A percentile compares a stretch with the other conserved stretches of the same genome.
These are phyloP conservation scores for Drosophila birchii DNA, from an alignment of 2,888 invertebrate genomes.

Conservation along the genomic window DNA sequence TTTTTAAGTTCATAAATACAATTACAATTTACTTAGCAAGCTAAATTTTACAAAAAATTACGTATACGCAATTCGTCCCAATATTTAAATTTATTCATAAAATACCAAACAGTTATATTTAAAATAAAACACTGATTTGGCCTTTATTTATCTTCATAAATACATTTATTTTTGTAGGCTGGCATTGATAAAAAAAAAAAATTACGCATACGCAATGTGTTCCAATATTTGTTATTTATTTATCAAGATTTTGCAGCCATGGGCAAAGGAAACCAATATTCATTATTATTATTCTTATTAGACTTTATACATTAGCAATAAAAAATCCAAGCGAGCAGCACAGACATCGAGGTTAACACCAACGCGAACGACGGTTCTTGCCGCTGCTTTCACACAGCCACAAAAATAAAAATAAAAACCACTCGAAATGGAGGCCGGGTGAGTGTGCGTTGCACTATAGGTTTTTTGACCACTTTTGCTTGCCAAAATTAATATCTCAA, in stretches of 20 bases:
- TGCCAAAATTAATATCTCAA: too few species aligned
- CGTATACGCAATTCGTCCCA: neutral
- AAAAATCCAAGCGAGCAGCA: neutral
- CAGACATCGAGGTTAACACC: conserved; percentile 30
- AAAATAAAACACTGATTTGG: accelerated
- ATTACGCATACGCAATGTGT: neutral
- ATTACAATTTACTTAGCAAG: too few species aligned
- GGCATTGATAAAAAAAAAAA: neutral
- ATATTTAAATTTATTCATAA: neutral
- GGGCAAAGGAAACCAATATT: neutral
- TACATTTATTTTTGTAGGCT: neutral
- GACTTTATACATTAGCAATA: neutral
- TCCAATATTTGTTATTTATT: neutral
- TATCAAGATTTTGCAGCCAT: neutral
- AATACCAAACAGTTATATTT: neutral
- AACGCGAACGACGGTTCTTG: conserved; percentile 51
- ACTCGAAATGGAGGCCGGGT: conserved; percentile 5
- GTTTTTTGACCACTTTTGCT: too few species aligned
- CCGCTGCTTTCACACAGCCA: conserved; percentile 60
- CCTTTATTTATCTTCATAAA: accelerated
- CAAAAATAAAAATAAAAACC: conserved; percentile 15
- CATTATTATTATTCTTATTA: neutral
- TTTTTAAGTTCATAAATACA: neutral
- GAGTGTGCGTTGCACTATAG: conserved; percentile 27
- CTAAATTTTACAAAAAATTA: neutral